Base-by-base conservation (phyloP, 2,797 vertebrate species). In the Propithecus deckenii region DNA sequence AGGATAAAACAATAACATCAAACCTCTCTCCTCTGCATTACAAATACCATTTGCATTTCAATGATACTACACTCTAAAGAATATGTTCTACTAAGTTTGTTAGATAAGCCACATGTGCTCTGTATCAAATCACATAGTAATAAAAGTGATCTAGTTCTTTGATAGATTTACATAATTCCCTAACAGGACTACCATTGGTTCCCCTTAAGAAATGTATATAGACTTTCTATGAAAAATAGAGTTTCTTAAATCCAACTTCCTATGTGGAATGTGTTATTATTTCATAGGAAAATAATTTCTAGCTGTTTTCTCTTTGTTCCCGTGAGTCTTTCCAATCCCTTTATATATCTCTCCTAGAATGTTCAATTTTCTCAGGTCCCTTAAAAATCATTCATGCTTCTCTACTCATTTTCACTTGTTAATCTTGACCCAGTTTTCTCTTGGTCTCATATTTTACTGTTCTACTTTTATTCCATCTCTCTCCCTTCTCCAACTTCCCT, bases 101-200 rank as follows among this genome's bases (percentile, higher is more conserved):
- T 91, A 95, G 93, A 83, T 93, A 89, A 96, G 72, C 95, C 91
- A 85, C 69, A 25, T 94, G 72, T 74, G 72, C 86, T 91, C 22
- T 43, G 28, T 95, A 93, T 96, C 95, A 96, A 97, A 92, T 96
- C 96, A 95, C 96, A 95, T 7, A 67, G 87, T 92, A 95, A 94
- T 97, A 97, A 97, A 96, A 93, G 81, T 57, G 52, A 96, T 92
- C 74, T 67, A 55, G 83, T 93, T 97, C 91, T 81, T 87, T 46
- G 72, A 85, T 22, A 94, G 65, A 97, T 97, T 97, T 98, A 80
- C 95, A 93, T 98, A 97, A 97, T 97, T 97, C 93, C 74, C 93
- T 96, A 90, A 96, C 76, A 89, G 75, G 84, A 69, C 93, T 63
- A 20, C 48, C 35, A 75, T 4, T 90, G 91, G 97, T 95, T 97